These are phyloP conservation scores for Coelopa pilipes DNA, from an alignment of 2,888 invertebrate genomes.

Conservation along the genomic window DNA sequence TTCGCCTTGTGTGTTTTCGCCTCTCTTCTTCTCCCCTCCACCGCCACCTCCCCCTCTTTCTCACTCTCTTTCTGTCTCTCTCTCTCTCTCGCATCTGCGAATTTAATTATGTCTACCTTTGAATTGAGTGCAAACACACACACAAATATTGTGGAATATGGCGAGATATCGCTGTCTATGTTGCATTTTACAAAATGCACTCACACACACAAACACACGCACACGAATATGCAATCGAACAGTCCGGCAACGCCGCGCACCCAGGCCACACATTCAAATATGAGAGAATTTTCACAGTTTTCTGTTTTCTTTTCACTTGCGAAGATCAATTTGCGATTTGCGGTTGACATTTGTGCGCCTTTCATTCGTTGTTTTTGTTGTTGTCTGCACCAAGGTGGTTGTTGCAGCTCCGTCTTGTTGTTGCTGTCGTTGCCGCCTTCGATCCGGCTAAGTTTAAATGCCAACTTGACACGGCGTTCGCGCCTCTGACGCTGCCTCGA, in stretches of 20 bases:
- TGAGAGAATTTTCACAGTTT: too few species aligned
- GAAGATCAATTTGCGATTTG: neutral
- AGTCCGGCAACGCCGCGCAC: too few species aligned
- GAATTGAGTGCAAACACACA: neutral
- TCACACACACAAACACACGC: too few species aligned
- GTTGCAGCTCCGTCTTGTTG: neutral
- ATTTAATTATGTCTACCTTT: neutral
- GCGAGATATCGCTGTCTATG: too few species aligned
- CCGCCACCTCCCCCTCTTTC: too few species aligned
- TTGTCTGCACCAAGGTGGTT: neutral
- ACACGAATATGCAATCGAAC: too few species aligned
- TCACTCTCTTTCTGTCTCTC: too few species aligned
- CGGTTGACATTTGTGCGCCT: slow-evolving; percentile 18
- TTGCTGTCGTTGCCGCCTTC: neutral
- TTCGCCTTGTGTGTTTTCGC: neutral
- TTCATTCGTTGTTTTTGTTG: neutral
- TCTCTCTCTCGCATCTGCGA: neutral
- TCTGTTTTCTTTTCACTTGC: too few species aligned
- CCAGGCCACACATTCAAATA: too few species aligned
- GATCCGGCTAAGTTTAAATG: slow-evolving; percentile 8
- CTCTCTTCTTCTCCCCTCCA: neutral
- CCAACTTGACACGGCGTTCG: slow-evolving; percentile 15
- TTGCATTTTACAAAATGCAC: too few species aligned
- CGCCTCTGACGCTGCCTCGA: neutral
- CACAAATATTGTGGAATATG: too few species aligned